Evolutionary conservation across 2,888 invertebrate genomes (phyloP).

Genomic region (Meliscaeva auricollis): DNA sequence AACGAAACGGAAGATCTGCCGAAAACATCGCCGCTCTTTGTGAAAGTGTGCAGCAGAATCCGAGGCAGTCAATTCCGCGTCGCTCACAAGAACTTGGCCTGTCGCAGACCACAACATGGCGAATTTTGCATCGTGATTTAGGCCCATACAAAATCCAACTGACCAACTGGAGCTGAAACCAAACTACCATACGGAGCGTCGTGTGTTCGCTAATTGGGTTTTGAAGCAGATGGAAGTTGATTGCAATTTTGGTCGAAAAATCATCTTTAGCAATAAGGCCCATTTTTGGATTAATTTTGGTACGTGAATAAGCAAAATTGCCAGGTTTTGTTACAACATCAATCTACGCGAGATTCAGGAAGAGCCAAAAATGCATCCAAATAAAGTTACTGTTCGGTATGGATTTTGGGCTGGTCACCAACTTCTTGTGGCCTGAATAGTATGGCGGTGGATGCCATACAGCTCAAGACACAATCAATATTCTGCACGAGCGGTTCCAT

Average conservation of each 20-base stretch:
- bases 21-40: not conserved
- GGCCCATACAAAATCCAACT: not conserved
- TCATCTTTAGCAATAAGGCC: constrained; percentile 24
- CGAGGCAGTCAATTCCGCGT: not conserved
- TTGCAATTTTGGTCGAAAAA: constrained; percentile 16
- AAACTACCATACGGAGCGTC: not conserved
- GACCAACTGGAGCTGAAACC: too few species aligned
- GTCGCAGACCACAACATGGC: not conserved
- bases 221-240: constrained; percentile 27
- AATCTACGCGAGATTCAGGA: too few species aligned
- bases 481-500: too few species aligned
- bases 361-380: not conserved
- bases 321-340: too few species aligned
- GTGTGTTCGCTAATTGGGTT: constrained; percentile 12
- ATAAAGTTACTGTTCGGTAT: not conserved
- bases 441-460: too few species aligned
- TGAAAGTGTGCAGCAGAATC: not conserved
- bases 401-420: too few species aligned
- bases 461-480: too few species aligned
- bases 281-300: constrained; percentile 13
- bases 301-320: too few species aligned
- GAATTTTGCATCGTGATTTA: not conserved
- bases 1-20: too few species aligned
- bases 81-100: not conserved
- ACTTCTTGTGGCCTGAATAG: too few species aligned